These are phyloP conservation scores for Ernsta delagoae DNA, from an alignment of 2,888 invertebrate species.

Conservation along the genomic window DNA sequence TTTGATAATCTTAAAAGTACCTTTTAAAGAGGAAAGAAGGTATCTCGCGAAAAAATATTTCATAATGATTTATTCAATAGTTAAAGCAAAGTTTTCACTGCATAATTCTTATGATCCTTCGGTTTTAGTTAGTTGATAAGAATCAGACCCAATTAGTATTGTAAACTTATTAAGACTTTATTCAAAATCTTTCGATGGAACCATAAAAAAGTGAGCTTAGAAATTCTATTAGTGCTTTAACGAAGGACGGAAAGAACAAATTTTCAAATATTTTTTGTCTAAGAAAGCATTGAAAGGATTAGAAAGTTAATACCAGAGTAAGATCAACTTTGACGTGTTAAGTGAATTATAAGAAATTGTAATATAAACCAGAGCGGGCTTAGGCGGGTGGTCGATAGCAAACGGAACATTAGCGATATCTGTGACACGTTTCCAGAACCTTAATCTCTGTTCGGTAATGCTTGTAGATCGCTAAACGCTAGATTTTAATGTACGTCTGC, in stretches of 20 bases:
- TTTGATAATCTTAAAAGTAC: too few relatives aligned
- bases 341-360: not conserved
- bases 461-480: conserved; percentile 13
- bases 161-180: too few relatives aligned
- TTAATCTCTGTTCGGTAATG: conserved; percentile 8
- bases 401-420: conserved; percentile 24
- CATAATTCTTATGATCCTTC: too few relatives aligned
- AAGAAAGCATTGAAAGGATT: not conserved
- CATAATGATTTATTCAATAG: too few relatives aligned
- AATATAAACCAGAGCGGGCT: conserved; percentile 1
- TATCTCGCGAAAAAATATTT: too few relatives aligned
- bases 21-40: too few relatives aligned
- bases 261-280: not conserved
- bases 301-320: not conserved
- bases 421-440: conserved; percentile 14
- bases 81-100: too few relatives aligned
- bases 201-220: too few relatives aligned
- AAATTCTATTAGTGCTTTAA: too few relatives aligned
- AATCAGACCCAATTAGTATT: too few relatives aligned
- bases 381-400: conserved; percentile 6
- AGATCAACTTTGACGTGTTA: not conserved
- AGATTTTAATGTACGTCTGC: conserved; percentile 20
- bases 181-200: too few relatives aligned
- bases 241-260: not conserved
- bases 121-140: too few relatives aligned